phyloP scores from a whole-genome alignment of 2,888 invertebrate genomes.

The Lydus trimaculatus region DNA sequence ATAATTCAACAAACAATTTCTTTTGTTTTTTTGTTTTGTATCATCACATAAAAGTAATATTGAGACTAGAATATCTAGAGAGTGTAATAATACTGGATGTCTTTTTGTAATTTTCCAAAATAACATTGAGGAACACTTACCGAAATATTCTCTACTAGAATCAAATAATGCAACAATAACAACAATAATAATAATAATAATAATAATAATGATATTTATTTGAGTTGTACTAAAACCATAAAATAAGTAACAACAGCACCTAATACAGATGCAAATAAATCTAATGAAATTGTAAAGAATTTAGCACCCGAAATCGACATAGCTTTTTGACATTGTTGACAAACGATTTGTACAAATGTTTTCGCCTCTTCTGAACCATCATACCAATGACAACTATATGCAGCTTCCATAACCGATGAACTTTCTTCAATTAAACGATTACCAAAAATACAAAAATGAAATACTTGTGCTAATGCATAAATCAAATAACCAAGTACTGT shows the following conservation, averaged over 20 bases:
- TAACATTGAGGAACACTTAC: background rate
- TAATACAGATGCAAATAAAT: conserved; percentile 87
- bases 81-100: background rate
- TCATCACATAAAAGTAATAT: too few species aligned
- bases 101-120: background rate
- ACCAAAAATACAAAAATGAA: conserved; percentile 87
- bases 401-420: conserved; percentile 91
- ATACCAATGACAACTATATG: conserved; percentile 91
- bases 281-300: conserved; percentile 87
- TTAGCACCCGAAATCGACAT: conserved; percentile 90
- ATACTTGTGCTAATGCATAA: conserved; percentile 85
- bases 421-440: conserved; percentile 90
- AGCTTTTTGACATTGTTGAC: conserved; percentile 89
- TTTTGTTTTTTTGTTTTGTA: too few species aligned
- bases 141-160: background rate
- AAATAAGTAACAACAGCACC: conserved; percentile 90
- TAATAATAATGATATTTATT: conserved; percentile 61
- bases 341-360: conserved; percentile 89
- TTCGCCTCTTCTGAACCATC: conserved; percentile 90
- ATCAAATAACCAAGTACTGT: conserved; percentile 80
- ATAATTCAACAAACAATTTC: too few species aligned
- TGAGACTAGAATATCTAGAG: background rate
- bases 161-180: background rate
- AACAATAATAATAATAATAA: background rate
- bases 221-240: conserved; percentile 90